Percentiles rank a stretch among this genome's conserved stretches.
Conservation (phyloP, 2,888 invertebrate species). For the Drosophila neotestacea region DNA sequence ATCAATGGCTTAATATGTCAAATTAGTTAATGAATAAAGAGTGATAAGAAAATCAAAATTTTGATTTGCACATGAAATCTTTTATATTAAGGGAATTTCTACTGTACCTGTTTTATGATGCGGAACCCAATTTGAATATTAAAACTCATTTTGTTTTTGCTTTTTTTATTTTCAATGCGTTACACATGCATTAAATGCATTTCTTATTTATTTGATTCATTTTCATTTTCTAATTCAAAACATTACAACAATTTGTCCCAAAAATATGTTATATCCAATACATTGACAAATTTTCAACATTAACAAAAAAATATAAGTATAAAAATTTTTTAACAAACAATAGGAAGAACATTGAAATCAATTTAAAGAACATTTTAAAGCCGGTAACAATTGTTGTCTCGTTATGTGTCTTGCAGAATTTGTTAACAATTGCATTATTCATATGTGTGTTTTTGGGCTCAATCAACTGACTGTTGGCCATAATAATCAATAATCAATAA, state of each 20-base stretch:
- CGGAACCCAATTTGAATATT: background rate
- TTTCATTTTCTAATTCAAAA: slow-evolving; percentile 56
- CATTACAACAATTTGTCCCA: slow-evolving; percentile 66
- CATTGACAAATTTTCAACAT: slow-evolving; percentile 50
- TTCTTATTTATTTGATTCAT: slow-evolving; percentile 51
- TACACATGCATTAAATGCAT: slow-evolving; percentile 48
- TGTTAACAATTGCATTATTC: slow-evolving; percentile 66
- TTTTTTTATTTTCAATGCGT: slow-evolving; percentile 14
- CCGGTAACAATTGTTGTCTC: slow-evolving; percentile 21
- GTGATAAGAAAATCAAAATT: too few relatives aligned
- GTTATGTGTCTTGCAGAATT: slow-evolving; percentile 27
- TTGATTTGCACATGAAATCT: background rate
- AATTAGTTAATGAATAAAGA: too few relatives aligned
- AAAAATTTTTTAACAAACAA: slow-evolving; percentile 49
- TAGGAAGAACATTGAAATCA: slow-evolving; percentile 28
- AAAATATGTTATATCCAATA: slow-evolving; percentile 58
- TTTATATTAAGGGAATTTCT: background rate
- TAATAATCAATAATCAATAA: slow-evolving; percentile 23
- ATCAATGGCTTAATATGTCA: too few relatives aligned
- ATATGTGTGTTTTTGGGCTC: slow-evolving; percentile 8
- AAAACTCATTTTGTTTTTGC: slow-evolving; percentile 14
- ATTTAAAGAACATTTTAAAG: slow-evolving; percentile 19
- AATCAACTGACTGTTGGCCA: slow-evolving; percentile 25
- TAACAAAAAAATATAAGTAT: slow-evolving; percentile 46
- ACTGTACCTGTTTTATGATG: slow-evolving; percentile 7